These are phyloP conservation scores for Caenorhabditis inopinata DNA, from an alignment of 1,140 invertebrate species.

Conservation along the genomic window DNA sequence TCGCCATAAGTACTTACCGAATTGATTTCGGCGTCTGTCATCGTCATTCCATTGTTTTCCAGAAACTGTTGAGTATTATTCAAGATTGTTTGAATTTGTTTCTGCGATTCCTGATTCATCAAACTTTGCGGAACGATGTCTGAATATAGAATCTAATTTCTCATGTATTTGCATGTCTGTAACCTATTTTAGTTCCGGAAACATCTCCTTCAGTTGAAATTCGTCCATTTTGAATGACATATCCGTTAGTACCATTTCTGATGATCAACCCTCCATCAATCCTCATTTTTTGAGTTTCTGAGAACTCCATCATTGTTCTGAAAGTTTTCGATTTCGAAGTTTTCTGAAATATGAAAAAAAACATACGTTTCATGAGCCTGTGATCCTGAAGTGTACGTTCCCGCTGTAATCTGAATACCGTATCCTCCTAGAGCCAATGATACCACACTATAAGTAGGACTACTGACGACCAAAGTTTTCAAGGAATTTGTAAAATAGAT, in stretches of 20 bases:
- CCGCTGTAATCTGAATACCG: background rate
- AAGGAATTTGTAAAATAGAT: background rate
- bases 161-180: background rate
- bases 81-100: constrained; percentile 11
- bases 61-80: constrained; percentile 32
- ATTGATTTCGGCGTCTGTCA: constrained; percentile 30
- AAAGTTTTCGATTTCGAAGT: background rate
- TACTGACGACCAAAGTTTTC: background rate
- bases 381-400: background rate
- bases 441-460: background rate
- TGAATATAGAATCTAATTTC: background rate
- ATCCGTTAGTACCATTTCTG: constrained; percentile 37
- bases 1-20: background rate
- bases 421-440: constrained; percentile 1
- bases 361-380: constrained; percentile 8
- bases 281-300: background rate
- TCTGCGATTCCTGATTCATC: constrained; percentile 38
- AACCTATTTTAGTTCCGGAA: background rate
- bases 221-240: constrained; percentile 36
- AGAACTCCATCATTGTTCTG: constrained; percentile 28
- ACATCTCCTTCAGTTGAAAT: constrained; percentile 5
- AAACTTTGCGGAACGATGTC: constrained; percentile 30
- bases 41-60: background rate
- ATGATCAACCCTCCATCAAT: constrained; percentile 34
- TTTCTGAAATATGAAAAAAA: background rate